Evolutionary conservation across 2,888 invertebrate species (phyloP).

Genomic region (Harpalus rufipes): DNA sequence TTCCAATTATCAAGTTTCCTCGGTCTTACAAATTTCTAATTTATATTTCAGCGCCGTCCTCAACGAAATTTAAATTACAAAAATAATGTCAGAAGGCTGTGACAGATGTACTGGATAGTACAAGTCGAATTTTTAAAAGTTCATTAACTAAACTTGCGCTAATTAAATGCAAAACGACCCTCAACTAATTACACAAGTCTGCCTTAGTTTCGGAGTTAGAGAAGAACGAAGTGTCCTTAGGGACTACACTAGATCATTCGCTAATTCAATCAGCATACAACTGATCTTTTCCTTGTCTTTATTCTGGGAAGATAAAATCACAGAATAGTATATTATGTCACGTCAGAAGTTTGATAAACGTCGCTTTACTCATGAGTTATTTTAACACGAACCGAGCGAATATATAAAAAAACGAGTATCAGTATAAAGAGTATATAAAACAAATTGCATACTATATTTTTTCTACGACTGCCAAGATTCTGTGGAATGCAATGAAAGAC

Average conservation of each 20-base stretch:
- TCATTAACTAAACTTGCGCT: constrained; percentile 55
- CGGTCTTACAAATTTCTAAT: constrained; percentile 25
- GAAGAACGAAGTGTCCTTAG: neutral
- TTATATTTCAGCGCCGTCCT: constrained; percentile 40
- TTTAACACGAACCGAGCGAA: too few species aligned
- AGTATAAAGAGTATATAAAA: too few species aligned
- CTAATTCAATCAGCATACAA: neutral
- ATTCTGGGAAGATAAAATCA: neutral
- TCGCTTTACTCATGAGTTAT: too few species aligned
- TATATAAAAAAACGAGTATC: too few species aligned
- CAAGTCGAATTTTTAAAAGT: constrained; percentile 60
- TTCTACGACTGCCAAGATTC: too few species aligned
- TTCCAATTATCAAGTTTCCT: constrained; percentile 22
- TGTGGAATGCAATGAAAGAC: too few species aligned
- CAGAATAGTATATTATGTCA: too few species aligned
- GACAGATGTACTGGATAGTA: constrained; percentile 55
- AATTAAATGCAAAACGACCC: constrained; percentile 61
- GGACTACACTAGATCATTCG: constrained; percentile 1
- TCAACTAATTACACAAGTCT: constrained; percentile 32
- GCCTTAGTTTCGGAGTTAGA: constrained; percentile 42
- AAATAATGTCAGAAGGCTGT: constrained; percentile 39
- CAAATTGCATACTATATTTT: too few species aligned
- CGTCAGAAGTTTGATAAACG: too few species aligned
- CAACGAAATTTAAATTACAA: constrained; percentile 47
- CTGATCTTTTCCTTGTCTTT: neutral